These are phyloP conservation scores for Prunella himalayana DNA, from an alignment of 2,113 vertebrate species.

Conservation along the genomic window DNA sequence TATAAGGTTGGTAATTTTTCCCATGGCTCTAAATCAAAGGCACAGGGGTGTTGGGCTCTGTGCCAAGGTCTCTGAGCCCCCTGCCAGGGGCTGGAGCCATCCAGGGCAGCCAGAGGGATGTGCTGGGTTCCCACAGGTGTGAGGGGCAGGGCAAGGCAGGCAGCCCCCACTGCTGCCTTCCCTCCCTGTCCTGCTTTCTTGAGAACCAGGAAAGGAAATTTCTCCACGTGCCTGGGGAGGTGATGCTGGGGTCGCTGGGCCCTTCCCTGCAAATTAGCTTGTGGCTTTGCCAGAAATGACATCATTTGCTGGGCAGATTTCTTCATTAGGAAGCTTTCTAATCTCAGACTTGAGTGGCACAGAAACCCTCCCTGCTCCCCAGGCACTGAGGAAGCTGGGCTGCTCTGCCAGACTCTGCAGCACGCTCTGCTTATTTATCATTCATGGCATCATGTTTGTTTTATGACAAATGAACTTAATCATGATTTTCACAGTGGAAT, in stretches of 20 bases:
- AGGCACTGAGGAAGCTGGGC: neutral
- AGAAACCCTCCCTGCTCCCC: neutral
- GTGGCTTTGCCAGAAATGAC: slow-evolving; percentile 19
- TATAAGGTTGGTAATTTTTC: too few relatives aligned
- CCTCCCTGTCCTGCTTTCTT: accelerated
- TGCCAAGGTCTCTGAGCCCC: too few relatives aligned
- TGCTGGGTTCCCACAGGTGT: neutral
- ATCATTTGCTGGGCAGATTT: slow-evolving; percentile 27
- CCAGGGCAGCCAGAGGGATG: too few relatives aligned
- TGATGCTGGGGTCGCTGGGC: neutral
- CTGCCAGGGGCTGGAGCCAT: too few relatives aligned
- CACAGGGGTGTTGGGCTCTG: too few relatives aligned
- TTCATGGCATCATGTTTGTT: slow-evolving; percentile 33
- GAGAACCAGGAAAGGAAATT: neutral
- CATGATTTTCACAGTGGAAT: slow-evolving; percentile 12
- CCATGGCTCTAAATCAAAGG: too few relatives aligned
- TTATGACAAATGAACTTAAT: slow-evolving; percentile 49
- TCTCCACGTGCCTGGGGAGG: accelerated
- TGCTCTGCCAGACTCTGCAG: slow-evolving; percentile 3
- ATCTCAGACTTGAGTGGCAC: neutral
- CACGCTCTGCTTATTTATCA: slow-evolving; percentile 4
- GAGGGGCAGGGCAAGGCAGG: neutral
- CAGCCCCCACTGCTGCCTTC: neutral
- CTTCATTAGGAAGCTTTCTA: slow-evolving; percentile 36
- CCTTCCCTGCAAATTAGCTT: neutral